Conservation (phyloP, 2,888 invertebrate species). For the Pristionchus entomophagus region DNA sequence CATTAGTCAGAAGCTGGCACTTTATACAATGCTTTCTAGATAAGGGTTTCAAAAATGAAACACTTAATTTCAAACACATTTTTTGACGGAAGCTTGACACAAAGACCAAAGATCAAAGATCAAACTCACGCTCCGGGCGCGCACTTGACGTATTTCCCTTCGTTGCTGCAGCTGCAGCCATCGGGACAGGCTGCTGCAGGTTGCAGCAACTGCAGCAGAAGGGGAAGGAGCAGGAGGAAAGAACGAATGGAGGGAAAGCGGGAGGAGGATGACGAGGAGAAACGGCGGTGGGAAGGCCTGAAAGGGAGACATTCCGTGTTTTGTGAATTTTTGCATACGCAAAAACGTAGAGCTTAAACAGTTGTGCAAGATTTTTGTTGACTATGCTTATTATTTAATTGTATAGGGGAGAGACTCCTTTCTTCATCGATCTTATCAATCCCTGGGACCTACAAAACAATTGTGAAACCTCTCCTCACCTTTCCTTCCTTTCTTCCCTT, state of each 20-base stretch:
- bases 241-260: neutral
- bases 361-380: no score
- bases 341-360: no score
- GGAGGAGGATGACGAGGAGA: neutral
- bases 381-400: no score
- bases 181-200: neutral
- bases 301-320: no score
- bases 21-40: neutral
- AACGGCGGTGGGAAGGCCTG: neutral
- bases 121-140: neutral
- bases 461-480: neutral
- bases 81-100: no score
- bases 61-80: no score
- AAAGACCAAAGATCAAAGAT: neutral
- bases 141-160: conserved; percentile 2
- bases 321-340: no score
- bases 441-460: no score
- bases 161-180: neutral
- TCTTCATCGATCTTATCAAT: no score
- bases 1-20: no score
- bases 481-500: neutral
- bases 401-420: no score
- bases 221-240: neutral
- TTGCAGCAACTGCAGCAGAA: conserved; percentile 7
- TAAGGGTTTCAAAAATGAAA: neutral